Evolutionary conservation across 2,797 vertebrate genomes (phyloP), one percentile per base, ranked within the genome.

Genomic region (Discoglossus pictus): DNA sequence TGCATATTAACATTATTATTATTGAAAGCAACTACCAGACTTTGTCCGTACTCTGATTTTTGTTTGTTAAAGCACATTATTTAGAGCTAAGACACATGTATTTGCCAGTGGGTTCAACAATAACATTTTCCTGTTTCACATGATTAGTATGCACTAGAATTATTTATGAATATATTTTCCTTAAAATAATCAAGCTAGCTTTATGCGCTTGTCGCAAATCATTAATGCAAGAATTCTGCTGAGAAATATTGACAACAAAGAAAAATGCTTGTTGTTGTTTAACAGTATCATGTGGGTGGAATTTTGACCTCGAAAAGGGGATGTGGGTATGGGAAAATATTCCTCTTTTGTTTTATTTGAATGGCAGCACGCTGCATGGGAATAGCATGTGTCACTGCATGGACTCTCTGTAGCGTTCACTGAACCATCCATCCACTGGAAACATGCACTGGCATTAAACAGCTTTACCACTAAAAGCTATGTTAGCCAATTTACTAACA

Each of bases 301-400:
- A 50, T 64, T 42, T 48, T 70, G 68, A 70, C 68, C 68, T 70
- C 40, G 58, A 56, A 63, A 67, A 56, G 63, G 56, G 67, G 59
- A 63, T 63, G 60, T 63, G 60, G 52, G 68, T 70, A 70, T 70
- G 68, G 68, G 68, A 70, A 70, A 63, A 70, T 70, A 56, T 70
- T 64, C 52, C 21, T 58, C 52, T 51, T 70, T 70, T 70, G 68
- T 70, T 35, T 61, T 47, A 12, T n/a, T 36, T 70, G 68, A 70
- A 63, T 63, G 60, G 68, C 44, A 58, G 68, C 34, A 50, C 18
- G 24, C 68, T 56, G 60, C 44, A 63, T 70, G 16, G 42, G 61
- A 56, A 70, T 70, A 56, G 51, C 60, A 70, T 60, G 60, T 63
- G 60, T 58, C 68, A 35, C 60, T 70, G 60, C n/a, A 27, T 63